Evolutionary conservation across 2,888 invertebrate genomes (phyloP), one percentile per base, ranked within the genome.

Genomic region (Malachius bipustulatus): DNA sequence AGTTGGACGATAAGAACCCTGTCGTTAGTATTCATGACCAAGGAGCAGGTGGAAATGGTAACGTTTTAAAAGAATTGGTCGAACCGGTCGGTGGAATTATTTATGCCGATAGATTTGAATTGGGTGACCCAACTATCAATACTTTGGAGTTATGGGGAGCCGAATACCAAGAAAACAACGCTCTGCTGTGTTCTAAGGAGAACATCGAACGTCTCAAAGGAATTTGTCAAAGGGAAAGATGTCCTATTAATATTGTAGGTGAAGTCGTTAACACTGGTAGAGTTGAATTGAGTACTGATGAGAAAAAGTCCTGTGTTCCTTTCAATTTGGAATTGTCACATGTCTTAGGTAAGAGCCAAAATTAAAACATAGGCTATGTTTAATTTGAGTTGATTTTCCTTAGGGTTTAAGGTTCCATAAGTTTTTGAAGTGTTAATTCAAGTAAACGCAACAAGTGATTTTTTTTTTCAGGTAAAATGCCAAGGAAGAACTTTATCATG

Each of bases 11-110:
- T 1, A 65, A 69, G 9, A 93, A 97, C 66, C 96, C 96, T 2
- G 91, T 97, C 48, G 70, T 71, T 49, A 82, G 93, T 71, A 96
- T 98, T 49, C 97, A 98, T 57, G 97, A 98, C 65, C 97, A 97
- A 70, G 97, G 97, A 12, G 97, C 97, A 4, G 97, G 97, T n/a
- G 97, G 97, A 15, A 89, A 90, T 56, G 89, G 96, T 2, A 98
- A 98, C 59, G 97, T 98, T 0, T 60, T 98, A 16, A 97, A 97
- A 56, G 97, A 98, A 61, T 65, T 98, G 3, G 91, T 91, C 0
- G 96, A 97, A 51, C 96, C 96, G 0, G 77, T 79, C 3, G 97
- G 97, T 1, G 97, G 94, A 0, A 73, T 88, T 0, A 89, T 97
- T 40, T 84, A 82, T 54, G 80, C 85, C 0, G 75, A 81, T 40